phyloP scores from a whole-genome alignment of 2,113 vertebrate species.

The Meles meles region DNA sequence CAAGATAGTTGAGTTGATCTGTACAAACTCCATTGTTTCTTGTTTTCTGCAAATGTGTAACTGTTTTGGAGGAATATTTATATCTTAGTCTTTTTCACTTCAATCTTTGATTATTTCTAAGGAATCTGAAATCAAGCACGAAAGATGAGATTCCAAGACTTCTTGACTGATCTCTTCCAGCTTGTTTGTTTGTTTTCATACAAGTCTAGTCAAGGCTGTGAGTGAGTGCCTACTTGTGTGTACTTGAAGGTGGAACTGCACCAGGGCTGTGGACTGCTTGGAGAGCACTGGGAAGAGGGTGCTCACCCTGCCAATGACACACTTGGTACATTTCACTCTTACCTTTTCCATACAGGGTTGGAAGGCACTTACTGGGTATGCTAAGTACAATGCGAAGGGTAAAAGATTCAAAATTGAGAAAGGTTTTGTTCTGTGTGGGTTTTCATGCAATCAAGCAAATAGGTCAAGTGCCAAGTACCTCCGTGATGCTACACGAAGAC shows the following conservation, averaged over 20 bases:
- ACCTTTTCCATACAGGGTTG: rapidly evolving
- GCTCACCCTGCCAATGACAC: rapidly evolving
- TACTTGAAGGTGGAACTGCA: rapidly evolving
- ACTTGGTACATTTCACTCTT: no score
- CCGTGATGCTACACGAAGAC: rapidly evolving
- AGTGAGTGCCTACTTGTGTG: no score
- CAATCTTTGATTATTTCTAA: neutral
- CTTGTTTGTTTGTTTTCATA: neutral
- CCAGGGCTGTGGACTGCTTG: neutral
- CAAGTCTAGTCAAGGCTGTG: rapidly evolving
- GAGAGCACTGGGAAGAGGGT: rapidly evolving
- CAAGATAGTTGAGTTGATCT: neutral
- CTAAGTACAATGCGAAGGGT: rapidly evolving
- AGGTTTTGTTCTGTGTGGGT: neutral
- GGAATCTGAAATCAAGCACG: neutral
- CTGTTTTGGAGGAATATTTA: neutral
- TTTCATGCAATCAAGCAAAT: neutral
- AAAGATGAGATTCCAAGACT: neutral
- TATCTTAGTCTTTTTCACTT: neutral
- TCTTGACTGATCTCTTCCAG: rapidly evolving
- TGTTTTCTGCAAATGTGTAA: neutral
- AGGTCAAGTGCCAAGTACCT: neutral
- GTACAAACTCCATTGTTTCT: neutral
- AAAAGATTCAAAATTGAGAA: no score
- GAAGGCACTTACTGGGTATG: neutral